Evolutionary conservation across 2,797 vertebrate species (phyloP).

Genomic region (Acropternis orthonyx): DNA sequence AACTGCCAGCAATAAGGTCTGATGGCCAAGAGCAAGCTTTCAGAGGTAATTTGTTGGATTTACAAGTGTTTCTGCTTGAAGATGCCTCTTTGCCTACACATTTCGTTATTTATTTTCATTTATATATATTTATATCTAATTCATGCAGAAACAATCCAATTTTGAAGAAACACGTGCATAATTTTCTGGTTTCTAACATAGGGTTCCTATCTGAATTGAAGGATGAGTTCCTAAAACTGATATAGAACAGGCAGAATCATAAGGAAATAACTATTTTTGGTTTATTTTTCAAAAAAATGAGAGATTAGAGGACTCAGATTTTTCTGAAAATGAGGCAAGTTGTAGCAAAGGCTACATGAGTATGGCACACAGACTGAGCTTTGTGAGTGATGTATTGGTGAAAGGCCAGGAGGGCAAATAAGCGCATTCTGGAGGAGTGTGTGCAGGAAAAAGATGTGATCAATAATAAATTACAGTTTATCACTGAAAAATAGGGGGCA

Average conservation of each 20-base stretch:
- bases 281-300: not conserved
- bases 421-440: not conserved
- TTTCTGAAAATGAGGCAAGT: not conserved
- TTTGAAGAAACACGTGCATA: not conserved
- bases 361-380: not conserved
- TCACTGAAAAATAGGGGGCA: not conserved
- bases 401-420: not conserved
- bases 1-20: not conserved
- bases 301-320: not conserved
- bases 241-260: not conserved
- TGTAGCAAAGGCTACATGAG: not conserved
- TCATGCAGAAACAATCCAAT: not conserved
- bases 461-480: not conserved
- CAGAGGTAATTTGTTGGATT: not conserved
- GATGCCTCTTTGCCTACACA: not conserved
- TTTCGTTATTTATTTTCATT: not conserved
- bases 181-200: not conserved
- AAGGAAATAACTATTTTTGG: not conserved
- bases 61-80: not conserved
- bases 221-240: not conserved
- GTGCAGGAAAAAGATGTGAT: not conserved
- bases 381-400: not conserved
- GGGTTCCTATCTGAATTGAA: not conserved
- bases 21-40: not conserved
- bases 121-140: not conserved